phyloP scores from a whole-genome alignment of 2,888 invertebrate genomes.

The Odontomyia ornata region DNA sequence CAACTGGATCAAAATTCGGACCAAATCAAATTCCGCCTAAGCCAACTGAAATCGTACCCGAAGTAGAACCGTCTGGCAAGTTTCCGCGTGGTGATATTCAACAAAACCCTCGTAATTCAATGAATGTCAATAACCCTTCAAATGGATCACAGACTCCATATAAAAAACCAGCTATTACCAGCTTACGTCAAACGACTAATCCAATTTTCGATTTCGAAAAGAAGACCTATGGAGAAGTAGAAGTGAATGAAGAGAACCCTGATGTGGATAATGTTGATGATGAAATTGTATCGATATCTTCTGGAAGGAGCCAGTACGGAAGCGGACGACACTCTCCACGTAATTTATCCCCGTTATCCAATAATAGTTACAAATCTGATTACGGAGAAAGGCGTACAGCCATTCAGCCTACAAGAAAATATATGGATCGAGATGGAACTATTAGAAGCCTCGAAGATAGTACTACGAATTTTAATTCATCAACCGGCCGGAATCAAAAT shows the following conservation, averaged over 20 bases:
- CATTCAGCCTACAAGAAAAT: not conserved
- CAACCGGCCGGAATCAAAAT: too few relatives aligned
- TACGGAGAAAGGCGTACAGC: not conserved
- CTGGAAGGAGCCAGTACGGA: not conserved
- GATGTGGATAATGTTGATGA: not conserved
- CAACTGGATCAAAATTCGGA: too few relatives aligned
- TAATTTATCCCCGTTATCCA: not conserved
- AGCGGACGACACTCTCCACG: not conserved
- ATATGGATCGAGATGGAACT: not conserved
- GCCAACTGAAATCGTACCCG: too few relatives aligned
- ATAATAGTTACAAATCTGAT: not conserved
- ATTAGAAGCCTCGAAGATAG: not conserved
- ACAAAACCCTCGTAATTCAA: too few relatives aligned
- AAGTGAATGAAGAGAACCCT: too few relatives aligned
- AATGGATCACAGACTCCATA: too few relatives aligned
- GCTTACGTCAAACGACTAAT: not conserved
- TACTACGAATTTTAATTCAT: too few relatives aligned
- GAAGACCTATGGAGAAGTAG: not conserved
- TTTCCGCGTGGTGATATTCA: too few relatives aligned
- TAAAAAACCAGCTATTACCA: not conserved
- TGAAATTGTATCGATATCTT: not conserved
- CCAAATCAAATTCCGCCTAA: too few relatives aligned
- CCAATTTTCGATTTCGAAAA: not conserved
- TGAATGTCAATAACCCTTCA: too few relatives aligned
- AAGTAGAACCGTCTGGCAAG: too few relatives aligned